Evolutionary conservation across 2,113 vertebrate species (phyloP).

Genomic region (Ivindomyrus marchei): DNA sequence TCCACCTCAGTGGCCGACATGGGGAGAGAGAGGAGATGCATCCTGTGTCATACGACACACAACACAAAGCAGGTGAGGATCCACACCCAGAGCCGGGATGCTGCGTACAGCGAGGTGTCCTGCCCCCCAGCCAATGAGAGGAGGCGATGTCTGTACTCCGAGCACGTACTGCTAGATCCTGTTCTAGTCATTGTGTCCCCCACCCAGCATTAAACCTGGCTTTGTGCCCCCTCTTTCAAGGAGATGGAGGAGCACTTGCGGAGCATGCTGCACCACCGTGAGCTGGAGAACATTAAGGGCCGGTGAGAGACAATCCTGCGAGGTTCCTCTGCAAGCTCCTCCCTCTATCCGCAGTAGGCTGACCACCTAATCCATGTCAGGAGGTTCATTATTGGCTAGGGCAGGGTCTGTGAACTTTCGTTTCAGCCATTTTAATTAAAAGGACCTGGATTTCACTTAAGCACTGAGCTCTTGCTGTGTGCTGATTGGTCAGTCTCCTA

Average conservation of each 20-base stretch:
- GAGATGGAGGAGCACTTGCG: conserved; percentile 95
- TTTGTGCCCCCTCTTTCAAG: conserved; percentile 51
- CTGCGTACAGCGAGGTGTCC: background rate
- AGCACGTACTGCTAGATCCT: background rate
- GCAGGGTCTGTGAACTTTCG: no score
- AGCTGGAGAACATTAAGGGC: conserved; percentile 94
- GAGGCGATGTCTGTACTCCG: background rate
- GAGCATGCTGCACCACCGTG: conserved; percentile 96
- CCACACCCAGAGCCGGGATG: background rate
- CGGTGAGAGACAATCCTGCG: conserved; percentile 63
- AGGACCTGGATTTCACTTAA: no score
- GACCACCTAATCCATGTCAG: no score
- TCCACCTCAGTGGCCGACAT: conserved; percentile 61
- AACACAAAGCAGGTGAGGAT: conserved; percentile 79
- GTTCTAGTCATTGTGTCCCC: background rate
- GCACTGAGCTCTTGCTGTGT: no score
- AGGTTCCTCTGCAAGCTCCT: background rate
- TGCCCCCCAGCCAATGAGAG: background rate
- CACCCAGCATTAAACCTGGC: background rate
- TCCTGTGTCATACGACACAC: conserved; percentile 85
- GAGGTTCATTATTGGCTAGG: no score
- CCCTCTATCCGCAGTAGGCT: background rate
- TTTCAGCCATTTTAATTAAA: no score
- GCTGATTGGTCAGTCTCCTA: no score
- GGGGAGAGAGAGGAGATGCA: conserved; percentile 80